Evolutionary conservation across 2,888 invertebrate species (phyloP), one percentile per base, ranked within the genome.

Genomic region (Nephrocerus scutellatus): DNA sequence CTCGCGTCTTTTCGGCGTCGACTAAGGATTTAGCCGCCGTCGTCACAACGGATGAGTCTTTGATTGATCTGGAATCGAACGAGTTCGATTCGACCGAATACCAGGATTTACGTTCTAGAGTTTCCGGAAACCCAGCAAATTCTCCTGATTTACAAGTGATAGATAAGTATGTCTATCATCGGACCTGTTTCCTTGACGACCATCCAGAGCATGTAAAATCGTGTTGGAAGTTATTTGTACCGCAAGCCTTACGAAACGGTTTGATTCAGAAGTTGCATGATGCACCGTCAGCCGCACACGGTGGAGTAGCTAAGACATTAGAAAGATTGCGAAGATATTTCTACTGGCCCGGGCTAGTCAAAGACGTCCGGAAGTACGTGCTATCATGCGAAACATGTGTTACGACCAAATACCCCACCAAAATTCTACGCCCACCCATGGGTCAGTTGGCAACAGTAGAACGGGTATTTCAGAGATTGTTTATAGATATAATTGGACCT

Each of bases 371-470:
- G 1, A 23, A 26, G 3, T 44, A 30, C 8, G 10, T 39, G 4
- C 15, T 14, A 2, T 6, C 7, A 2, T 46, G 38, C 32, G 19
- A 26, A 6, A 22, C 15, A 2, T 46, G 43, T 9, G 34, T 33
- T 5, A n/a, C 24, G 14, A 37, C 41, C 1, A 43, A 46, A 22
- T 26, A 21, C n/a, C n/a, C n/a, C n/a, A n/a, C n/a, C n/a, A n/a
- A n/a, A n/a, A n/a, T n/a, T n/a, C n/a, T n/a, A n/a, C n/a, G 41
- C 24, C 39, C 31, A 8, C 43, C 39, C 6, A 43, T 43, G 39
- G 43, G 41, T 2, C 30, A 46, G 4, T 35, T 29, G 3, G n/a
- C 30, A 7, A 34, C 6, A 18, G 32, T 34, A 1, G 28, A 31
- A 4, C 25, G 41, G 12, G 36, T 32, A 14, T 41, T 41, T 13